Evolutionary conservation across 2,113 vertebrate genomes (phyloP), one percentile per base, ranked within the genome.

Genomic region (Trichomycterus rosablanca): DNA sequence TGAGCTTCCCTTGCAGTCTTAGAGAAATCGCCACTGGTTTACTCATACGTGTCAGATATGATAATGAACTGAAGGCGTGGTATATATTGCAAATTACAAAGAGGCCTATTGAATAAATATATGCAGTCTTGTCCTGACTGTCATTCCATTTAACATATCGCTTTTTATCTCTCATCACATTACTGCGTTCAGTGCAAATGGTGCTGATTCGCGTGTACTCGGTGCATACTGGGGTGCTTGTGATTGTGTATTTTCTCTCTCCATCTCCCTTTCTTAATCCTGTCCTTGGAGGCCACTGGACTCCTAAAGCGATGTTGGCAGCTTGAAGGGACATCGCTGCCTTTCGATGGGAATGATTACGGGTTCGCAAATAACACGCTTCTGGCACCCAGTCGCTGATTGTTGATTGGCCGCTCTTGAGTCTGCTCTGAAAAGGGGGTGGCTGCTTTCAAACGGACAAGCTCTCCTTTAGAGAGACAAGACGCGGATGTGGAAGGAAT

Each of bases 311-410:
- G n/a, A n/a, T 76, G 74, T 74, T 80, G 45, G 68, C 71, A 68
- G 75, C 73, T 68, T 45, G 77, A 63, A 74, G 70, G 59, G 76
- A 85, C 82, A 79, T 73, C 61, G 77, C 72, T 63, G 69, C 73
- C 68, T 82, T 78, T 58, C 79, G 78, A 85, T 83, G 71, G 79
- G 82, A 83, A 84, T 86, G 84, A 88, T 87, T 88, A 81, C 30
- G 56, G 82, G 84, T 78, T 84, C 42, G 54, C 68, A 86, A 88
- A 89, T 89, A 81, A 86, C 84, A 85, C 77, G 82, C 81, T 84
- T 81, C 70, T 45, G 37, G 61, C 75, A 70, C 60, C 63, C 63
- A 7, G 69, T 3, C 5, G 66, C 80, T 87, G 87, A 89, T 87
- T 87, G 84, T 82, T 83, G 87, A 87, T 86, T 86, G 83, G 78